phyloP scores from a whole-genome alignment of 1,140 invertebrate species.

The Halictus rubicundus region DNA sequence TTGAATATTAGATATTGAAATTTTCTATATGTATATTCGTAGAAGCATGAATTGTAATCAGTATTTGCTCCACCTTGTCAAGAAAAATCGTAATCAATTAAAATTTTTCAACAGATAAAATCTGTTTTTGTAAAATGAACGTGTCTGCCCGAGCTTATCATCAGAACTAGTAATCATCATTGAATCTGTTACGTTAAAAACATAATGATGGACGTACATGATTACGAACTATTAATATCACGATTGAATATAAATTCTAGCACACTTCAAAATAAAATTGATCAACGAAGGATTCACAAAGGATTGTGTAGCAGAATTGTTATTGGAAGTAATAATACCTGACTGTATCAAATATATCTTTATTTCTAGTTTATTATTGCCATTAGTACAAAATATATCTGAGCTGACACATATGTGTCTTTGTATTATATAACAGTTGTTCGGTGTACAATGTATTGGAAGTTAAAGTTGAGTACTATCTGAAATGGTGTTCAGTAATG shows the following conservation, averaged over 20 bases:
- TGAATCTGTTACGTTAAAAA: not conserved
- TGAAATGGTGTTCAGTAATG: not conserved
- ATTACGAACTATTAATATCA: not conserved
- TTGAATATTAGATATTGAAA: too few species aligned
- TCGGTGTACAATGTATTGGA: not conserved
- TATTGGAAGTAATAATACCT: conserved; percentile 1
- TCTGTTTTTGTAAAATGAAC: not conserved
- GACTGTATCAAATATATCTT: not conserved
- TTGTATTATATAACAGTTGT: conserved; percentile 5
- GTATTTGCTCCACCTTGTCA: not conserved
- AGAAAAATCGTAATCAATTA: not conserved
- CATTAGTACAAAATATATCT: conserved; percentile 31
- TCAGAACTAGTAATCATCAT: not conserved
- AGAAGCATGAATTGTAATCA: too few species aligned
- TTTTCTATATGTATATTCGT: too few species aligned
- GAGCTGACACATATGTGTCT: conserved; percentile 9
- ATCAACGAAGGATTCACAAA: not conserved
- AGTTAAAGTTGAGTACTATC: not conserved
- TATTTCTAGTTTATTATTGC: conserved; percentile 18
- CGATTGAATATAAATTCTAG: not conserved
- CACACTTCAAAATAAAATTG: not conserved
- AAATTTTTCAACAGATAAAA: not conserved
- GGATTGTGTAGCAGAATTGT: not conserved
- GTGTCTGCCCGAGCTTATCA: not conserved
- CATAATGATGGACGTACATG: not conserved